Conservation (phyloP, 2,113 vertebrate species). For the Tupaia chinensis region DNA sequence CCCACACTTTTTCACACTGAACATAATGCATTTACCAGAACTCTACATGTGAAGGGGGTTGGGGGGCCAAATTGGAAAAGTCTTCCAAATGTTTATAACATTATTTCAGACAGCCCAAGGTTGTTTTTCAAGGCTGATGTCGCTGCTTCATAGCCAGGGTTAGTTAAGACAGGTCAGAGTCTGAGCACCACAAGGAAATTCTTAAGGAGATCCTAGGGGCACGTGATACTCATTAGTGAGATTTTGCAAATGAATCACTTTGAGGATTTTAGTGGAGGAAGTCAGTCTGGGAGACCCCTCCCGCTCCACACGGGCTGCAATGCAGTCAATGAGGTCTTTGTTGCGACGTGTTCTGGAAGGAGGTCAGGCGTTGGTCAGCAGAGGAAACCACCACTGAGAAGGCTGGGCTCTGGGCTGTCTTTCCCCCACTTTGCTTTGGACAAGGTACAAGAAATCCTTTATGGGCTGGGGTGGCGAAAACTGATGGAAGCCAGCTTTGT, state of each 20-base stretch:
- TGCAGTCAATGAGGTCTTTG: constrained; percentile 75
- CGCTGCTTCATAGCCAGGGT: neutral
- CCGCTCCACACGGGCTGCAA: constrained; percentile 38
- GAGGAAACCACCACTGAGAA: constrained; percentile 59
- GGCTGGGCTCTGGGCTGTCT: constrained; percentile 64
- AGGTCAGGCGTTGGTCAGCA: constrained; percentile 71
- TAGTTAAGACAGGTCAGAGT: neutral
- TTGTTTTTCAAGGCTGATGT: neutral
- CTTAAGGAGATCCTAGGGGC: constrained; percentile 1
- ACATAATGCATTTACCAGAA: constrained; percentile 9
- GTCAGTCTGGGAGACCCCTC: constrained; percentile 46
- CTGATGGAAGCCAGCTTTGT: constrained; percentile 87
- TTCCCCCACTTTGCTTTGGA: constrained; percentile 63
- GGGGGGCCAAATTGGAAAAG: constrained; percentile 2
- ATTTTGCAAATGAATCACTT: constrained; percentile 48
- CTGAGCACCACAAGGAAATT: constrained; percentile 10
- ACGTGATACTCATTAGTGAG: constrained; percentile 68
- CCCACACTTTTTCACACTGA: neutral
- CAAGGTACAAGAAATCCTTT: constrained; percentile 81
- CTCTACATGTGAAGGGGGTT: neutral
- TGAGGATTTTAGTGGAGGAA: constrained; percentile 64
- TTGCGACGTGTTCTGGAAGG: constrained; percentile 24
- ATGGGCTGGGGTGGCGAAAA: constrained; percentile 77
- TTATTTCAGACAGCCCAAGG: constrained; percentile 5
- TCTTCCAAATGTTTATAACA: constrained; percentile 6